Conservation (phyloP, 2,888 invertebrate species). For the Coelopa pilipes region DNA sequence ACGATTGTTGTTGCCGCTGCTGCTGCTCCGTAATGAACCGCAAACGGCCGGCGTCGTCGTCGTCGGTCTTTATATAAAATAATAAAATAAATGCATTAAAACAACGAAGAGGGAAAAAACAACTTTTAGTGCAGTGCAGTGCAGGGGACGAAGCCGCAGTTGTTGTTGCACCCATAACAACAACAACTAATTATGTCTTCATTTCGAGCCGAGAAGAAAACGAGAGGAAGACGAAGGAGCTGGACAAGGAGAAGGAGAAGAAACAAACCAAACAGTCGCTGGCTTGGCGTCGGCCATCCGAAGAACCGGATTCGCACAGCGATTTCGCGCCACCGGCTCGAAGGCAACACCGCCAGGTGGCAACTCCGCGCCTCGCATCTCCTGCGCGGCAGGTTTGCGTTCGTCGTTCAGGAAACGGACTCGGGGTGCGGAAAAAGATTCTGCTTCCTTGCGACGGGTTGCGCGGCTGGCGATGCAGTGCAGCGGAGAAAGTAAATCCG, state of each 20-base stretch:
- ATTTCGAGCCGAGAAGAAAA: constrained; percentile 1
- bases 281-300: background rate
- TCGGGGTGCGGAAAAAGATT: no score
- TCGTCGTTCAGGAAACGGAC: constrained; percentile 2
- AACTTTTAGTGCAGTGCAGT: background rate
- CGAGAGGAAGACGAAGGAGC: background rate
- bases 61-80: constrained; percentile 2
- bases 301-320: constrained; percentile 8
- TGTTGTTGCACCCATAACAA: background rate
- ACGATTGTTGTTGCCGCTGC: background rate
- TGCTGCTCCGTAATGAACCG: constrained; percentile 8
- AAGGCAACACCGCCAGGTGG: background rate
- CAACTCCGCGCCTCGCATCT: background rate
- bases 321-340: background rate
- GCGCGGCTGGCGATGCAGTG: no score
- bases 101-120: background rate
- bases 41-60: background rate
- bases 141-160: background rate
- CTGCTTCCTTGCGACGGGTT: no score
- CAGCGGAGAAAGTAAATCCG: no score
- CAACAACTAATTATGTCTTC: constrained; percentile 17
- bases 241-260: background rate
- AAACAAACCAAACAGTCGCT: background rate
- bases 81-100: background rate
- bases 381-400: background rate